phyloP scores from a whole-genome alignment of 1,140 invertebrate species.

The Doryteuthis pealeii region DNA sequence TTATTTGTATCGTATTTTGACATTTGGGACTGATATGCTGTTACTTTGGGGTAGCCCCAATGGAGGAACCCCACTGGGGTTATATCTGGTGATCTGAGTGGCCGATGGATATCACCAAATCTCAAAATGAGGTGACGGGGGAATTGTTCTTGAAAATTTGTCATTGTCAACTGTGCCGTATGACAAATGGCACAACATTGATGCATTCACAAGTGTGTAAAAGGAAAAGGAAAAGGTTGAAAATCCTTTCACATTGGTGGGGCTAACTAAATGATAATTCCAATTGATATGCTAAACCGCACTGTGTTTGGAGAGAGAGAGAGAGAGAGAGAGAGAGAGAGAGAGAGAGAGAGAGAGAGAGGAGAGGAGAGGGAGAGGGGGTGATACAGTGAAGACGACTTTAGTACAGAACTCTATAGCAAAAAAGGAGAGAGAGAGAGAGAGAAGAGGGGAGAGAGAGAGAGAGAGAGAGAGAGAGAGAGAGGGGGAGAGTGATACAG shows the following conservation, averaged over 20 bases:
- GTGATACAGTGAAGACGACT: neutral
- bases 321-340: no score
- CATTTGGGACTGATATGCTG: no score
- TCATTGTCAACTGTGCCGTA: neutral
- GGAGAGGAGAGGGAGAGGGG: neutral
- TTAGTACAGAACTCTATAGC: neutral
- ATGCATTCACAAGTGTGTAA: neutral
- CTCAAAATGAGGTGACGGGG: neutral
- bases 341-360: no score
- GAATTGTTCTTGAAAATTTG: neutral
- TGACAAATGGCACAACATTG: neutral
- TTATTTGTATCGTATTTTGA: no score
- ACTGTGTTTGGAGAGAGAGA: neutral
- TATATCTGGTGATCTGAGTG: neutral
- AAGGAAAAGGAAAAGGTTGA: neutral
- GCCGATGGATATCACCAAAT: neutral
- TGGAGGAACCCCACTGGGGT: neutral
- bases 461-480: no score
- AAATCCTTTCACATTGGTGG: neutral
- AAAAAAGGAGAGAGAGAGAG: no score
- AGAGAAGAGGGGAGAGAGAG: no score
- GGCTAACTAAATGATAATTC: neutral
- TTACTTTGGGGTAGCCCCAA: neutral
- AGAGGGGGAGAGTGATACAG: neutral
- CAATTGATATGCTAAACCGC: neutral